Evolutionary conservation across 30 jellyfish, hydroid and myxozoan genomes (phyloP).

Genomic region (Aurelia coerulea): DNA sequence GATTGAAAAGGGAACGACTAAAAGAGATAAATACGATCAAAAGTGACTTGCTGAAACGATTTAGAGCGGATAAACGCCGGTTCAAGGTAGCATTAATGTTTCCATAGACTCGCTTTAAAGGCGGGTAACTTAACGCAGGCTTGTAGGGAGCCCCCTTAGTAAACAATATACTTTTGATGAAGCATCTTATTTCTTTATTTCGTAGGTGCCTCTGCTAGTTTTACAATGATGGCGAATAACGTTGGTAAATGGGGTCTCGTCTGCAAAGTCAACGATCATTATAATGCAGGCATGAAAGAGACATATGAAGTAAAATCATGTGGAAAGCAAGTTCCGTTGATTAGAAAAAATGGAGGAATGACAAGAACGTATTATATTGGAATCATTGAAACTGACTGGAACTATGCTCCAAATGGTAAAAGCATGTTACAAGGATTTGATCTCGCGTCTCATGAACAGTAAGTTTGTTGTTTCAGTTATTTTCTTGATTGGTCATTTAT

Average conservation of each 20-base stretch:
- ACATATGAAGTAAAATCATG: conserved; percentile 28
- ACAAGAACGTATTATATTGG: conserved; percentile 47
- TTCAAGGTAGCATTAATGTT: no score
- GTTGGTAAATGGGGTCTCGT: conserved; percentile 77
- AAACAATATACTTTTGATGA: no score
- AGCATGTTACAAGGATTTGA: conserved; percentile 36
- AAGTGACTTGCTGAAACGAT: no score
- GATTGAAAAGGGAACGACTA: no score
- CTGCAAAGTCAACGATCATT: conserved; percentile 68
- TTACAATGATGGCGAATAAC: conserved; percentile 67
- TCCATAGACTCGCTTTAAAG: no score
- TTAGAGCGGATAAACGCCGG: no score
- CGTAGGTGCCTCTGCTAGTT: conserved; percentile 67
- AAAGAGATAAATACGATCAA: no score
- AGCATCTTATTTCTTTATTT: no score
- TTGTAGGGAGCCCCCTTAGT: no score
- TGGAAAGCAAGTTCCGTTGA: background rate
- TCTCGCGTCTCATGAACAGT: conserved; percentile 25
- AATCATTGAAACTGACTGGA: conserved; percentile 59
- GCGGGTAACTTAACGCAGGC: no score
- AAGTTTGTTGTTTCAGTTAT: background rate
- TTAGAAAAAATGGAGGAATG: background rate
- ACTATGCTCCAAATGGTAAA: conserved; percentile 50
- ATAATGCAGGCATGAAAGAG: conserved; percentile 69
- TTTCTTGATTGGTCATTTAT: background rate